These are phyloP conservation scores for Drosophila quadrilineata DNA, from an alignment of 1,140 invertebrate species.

Conservation along the genomic window DNA sequence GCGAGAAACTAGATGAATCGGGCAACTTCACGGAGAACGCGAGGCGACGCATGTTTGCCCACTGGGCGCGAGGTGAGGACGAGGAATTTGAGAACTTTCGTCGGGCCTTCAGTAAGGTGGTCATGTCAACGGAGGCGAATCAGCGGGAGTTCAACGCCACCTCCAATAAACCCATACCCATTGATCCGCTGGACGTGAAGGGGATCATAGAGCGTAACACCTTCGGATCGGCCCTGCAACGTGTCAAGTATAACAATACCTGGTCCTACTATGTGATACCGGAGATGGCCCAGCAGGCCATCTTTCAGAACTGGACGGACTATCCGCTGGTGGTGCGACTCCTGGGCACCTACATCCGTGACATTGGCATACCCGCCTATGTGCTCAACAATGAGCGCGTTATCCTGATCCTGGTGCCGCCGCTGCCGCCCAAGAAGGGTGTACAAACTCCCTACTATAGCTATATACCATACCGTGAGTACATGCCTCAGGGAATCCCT, in stretches of 20 bases:
- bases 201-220: conserved; percentile 39
- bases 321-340: conserved; percentile 58
- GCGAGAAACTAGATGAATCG: conserved; percentile 38
- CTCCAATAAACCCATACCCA: conserved; percentile 42
- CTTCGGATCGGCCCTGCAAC: conserved; percentile 62
- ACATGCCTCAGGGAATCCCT: background rate
- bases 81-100: conserved; percentile 66
- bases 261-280: conserved; percentile 77
- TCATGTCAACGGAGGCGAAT: conserved; percentile 53
- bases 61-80: conserved; percentile 73
- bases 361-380: conserved; percentile 68
- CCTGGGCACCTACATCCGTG: conserved; percentile 62
- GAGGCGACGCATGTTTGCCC: conserved; percentile 73
- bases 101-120: conserved; percentile 55
- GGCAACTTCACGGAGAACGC: conserved; percentile 73
- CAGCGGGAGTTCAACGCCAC: conserved; percentile 58
- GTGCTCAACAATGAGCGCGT: conserved; percentile 67
- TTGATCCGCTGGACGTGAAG: conserved; percentile 63
- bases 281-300: conserved; percentile 60
- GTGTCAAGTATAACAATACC: conserved; percentile 65
- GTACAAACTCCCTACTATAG: conserved; percentile 54
- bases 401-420: conserved; percentile 70
- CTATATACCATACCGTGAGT: conserved; percentile 72
- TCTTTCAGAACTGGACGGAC: conserved; percentile 72
- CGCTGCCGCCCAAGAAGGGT: conserved; percentile 62